Percentiles rank a stretch among this genome's conserved stretches.
These are phyloP conservation scores for Psococerastis gibbosa DNA, from an alignment of 2,888 invertebrate genomes.

Conservation along the genomic window DNA sequence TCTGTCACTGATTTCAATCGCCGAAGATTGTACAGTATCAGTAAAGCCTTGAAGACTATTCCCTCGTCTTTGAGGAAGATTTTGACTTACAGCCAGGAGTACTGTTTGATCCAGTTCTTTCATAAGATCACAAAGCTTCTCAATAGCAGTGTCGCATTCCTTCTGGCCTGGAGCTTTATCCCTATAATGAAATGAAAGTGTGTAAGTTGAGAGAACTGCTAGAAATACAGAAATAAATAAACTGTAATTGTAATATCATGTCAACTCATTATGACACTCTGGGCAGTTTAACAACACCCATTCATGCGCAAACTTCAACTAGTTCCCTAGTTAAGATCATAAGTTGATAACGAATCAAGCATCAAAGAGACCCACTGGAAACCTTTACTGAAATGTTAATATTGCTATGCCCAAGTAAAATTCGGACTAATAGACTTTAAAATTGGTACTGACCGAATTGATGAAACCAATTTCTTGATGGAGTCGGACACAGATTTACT, in stretches of 20 bases:
- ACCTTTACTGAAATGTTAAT: too few species aligned
- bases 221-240: background rate
- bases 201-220: background rate
- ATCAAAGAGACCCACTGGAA: too few species aligned
- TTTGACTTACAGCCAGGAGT: slow-evolving; percentile 72
- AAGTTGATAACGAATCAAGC: too few species aligned
- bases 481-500: slow-evolving; percentile 93
- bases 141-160: slow-evolving; percentile 74
- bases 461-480: slow-evolving; percentile 82
- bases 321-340: too few species aligned
- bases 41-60: slow-evolving; percentile 56
- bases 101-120: slow-evolving; percentile 73
- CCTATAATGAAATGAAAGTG: slow-evolving; percentile 25
- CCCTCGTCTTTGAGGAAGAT: slow-evolving; percentile 44
- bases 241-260: background rate
- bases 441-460: slow-evolving; percentile 56
- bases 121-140: slow-evolving; percentile 52
- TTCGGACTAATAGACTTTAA: too few species aligned
- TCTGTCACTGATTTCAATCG: slow-evolving; percentile 62
- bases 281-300: too few species aligned
- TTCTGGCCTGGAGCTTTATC: slow-evolving; percentile 92
- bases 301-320: too few species aligned
- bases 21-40: slow-evolving; percentile 60
- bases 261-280: background rate
- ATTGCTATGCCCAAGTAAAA: too few species aligned